Conservation (phyloP, 2,113 vertebrate species). For the Nothocercus nigrocapillus region DNA sequence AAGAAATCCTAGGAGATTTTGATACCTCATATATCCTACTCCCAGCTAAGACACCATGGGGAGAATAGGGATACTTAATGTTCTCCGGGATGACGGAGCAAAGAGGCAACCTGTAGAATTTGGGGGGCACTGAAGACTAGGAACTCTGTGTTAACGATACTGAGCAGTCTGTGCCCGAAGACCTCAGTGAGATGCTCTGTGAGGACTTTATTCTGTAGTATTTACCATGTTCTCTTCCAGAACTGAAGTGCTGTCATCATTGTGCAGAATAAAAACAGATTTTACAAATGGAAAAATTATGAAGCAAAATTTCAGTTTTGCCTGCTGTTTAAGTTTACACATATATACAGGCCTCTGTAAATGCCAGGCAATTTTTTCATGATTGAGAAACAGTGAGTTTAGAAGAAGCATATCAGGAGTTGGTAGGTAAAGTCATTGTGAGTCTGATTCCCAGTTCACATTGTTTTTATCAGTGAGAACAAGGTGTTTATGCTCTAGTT, state of each 20-base stretch:
- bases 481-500: rapidly evolving
- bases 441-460: background rate
- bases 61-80: background rate
- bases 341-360: background rate
- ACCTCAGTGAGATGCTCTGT: background rate
- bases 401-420: too few species aligned
- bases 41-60: background rate
- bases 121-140: background rate
- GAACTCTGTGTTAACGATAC: background rate
- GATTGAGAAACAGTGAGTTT: background rate
- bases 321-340: background rate
- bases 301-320: background rate
- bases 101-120: background rate
- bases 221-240: background rate
- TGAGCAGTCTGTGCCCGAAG: background rate
- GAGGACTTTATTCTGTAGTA: background rate
- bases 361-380: background rate
- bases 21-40: background rate
- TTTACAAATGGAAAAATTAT: background rate
- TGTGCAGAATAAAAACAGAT: background rate
- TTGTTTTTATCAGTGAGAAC: background rate
- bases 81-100: background rate
- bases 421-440: rapidly evolving
- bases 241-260: background rate
- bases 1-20: background rate